phyloP scores from a whole-genome alignment of 2,113 vertebrate genomes.

The Chlorodrepanis virens region DNA sequence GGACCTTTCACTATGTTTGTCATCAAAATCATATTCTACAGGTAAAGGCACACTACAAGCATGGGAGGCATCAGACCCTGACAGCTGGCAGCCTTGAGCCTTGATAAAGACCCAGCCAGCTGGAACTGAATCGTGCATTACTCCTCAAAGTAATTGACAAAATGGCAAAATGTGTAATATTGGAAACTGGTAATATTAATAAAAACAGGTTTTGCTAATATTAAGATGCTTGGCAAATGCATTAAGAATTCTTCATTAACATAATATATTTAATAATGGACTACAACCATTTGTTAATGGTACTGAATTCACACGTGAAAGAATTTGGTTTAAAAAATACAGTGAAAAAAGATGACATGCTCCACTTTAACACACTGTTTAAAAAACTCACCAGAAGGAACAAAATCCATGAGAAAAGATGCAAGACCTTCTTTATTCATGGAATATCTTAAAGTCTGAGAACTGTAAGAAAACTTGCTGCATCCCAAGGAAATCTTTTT shows the following conservation, averaged over 20 bases:
- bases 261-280: constrained; percentile 20
- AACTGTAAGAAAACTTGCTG: background rate
- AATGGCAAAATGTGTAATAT: background rate
- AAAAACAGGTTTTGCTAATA: background rate
- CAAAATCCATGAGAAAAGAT: constrained; percentile 33
- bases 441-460: constrained; percentile 5
- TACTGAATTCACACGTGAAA: constrained; percentile 12
- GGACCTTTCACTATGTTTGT: background rate
- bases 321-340: background rate
- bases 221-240: background rate
- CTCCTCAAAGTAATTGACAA: background rate
- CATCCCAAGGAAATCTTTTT: background rate
- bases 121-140: background rate
- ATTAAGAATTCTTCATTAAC: constrained; percentile 21
- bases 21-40: background rate
- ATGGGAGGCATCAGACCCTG: background rate
- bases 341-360: background rate
- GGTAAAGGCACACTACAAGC: background rate
- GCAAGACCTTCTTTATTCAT: constrained; percentile 19
- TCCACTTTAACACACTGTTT: constrained; percentile 9
- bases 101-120: background rate
- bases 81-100: background rate
- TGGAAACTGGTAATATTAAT: background rate
- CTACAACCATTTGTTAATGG: background rate
- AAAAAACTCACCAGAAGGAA: constrained; percentile 41